Conservation (phyloP, 2,797 vertebrate genomes). For the Nyctibius grandis region DNA sequence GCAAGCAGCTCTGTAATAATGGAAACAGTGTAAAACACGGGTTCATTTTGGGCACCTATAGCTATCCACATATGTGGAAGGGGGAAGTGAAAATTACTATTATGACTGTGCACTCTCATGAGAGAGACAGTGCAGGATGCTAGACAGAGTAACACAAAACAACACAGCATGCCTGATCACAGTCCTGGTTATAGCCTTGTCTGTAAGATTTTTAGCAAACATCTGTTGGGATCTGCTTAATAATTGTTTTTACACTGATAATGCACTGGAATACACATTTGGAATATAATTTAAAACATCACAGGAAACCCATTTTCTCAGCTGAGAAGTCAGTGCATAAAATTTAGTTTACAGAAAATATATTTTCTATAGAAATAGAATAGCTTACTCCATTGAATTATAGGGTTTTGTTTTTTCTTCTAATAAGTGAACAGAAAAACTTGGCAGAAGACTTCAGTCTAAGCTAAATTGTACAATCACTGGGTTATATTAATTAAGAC, state of each 20-base stretch:
- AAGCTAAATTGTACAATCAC: not conserved
- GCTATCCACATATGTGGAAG: not conserved
- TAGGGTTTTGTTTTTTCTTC: not conserved
- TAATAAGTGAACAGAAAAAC: not conserved
- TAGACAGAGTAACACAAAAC: no score
- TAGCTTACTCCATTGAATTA: not conserved
- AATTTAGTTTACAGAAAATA: not conserved
- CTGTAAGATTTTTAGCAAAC: not conserved
- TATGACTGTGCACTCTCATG: not conserved
- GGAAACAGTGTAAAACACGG: not conserved
- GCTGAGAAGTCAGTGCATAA: not conserved
- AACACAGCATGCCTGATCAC: not conserved
- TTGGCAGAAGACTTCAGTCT: not conserved
- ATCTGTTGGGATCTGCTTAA: not conserved
- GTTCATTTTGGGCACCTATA: not conserved
- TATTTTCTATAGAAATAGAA: slow-evolving; percentile 9
- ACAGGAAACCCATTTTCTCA: not conserved
- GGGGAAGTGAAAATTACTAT: not conserved
- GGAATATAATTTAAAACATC: not conserved
- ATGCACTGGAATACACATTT: not conserved
- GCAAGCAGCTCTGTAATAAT: not conserved
- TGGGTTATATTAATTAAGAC: not conserved
- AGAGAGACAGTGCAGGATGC: not conserved
- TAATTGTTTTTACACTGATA: not conserved
- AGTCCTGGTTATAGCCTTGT: not conserved